phyloP scores from a whole-genome alignment of 92 coral and sea anemone species.

The Actinernus sp. region DNA sequence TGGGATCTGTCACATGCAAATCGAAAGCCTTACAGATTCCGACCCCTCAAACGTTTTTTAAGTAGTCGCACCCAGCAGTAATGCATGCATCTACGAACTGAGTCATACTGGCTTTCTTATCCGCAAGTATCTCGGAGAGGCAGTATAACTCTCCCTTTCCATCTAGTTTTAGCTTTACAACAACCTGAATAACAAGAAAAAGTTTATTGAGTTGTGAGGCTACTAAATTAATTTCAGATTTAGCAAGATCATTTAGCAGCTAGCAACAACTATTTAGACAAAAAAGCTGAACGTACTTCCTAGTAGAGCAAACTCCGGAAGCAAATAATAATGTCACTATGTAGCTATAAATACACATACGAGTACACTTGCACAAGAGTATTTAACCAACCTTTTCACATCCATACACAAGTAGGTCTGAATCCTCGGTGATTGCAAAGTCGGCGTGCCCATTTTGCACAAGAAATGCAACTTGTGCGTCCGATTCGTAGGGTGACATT shows the following conservation, averaged over 20 bases:
- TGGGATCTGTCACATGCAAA: no score
- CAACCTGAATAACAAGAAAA: no score
- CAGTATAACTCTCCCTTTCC: slow-evolving; percentile 53
- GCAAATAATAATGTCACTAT: no score
- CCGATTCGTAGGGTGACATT: no score
- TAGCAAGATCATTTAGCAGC: slow-evolving; percentile 30
- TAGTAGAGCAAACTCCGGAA: no score
- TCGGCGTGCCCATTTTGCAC: slow-evolving; percentile 40
- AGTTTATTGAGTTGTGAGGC: no score
- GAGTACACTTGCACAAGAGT: no score
- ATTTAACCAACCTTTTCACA: slow-evolving; percentile 50
- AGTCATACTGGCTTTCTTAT: slow-evolving; percentile 13
- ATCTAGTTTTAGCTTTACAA: no score
- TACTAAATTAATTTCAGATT: no score
- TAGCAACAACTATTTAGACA: no score
- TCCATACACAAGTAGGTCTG: slow-evolving; percentile 61
- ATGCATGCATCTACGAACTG: slow-evolving; percentile 43
- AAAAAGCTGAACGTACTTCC: no score
- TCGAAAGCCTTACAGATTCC: slow-evolving; percentile 33
- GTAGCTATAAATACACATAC: no score
- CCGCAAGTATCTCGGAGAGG: background rate
- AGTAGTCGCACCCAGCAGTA: slow-evolving; percentile 69
- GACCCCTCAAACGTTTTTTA: slow-evolving; percentile 51
- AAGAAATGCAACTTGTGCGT: slow-evolving; percentile 46
- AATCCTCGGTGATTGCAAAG: slow-evolving; percentile 60